Base-by-base conservation (phyloP, 2,888 invertebrate species). In the Ametastegia equiseti region DNA sequence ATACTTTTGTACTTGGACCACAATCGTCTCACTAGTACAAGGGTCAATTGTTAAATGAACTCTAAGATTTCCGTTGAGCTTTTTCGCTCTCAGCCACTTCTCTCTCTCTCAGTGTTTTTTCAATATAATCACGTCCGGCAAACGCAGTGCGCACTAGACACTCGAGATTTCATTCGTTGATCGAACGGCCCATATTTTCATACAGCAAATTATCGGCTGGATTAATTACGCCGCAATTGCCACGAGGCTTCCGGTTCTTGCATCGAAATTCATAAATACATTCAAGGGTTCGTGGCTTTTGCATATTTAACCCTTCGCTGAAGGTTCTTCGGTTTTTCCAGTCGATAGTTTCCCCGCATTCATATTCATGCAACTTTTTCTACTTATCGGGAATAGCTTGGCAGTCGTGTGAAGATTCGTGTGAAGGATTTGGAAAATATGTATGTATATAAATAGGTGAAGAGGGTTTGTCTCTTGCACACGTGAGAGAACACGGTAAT, bases 11-110 rank as follows among this genome's bases (percentile, higher is more conserved):
- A n/a, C n/a, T 13, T 13, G n/a, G 42, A 2, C 0, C 36, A 69
- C 69, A 45, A 45, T 69, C 45, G 45, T 69, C 69, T 27, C 23
- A 69, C 19, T 60, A n/a, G n/a, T 39, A 67, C n/a, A 67, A 67
- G 15, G 27, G 15, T 13, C 71, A 71, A 47, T 71, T 47, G 45
- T 45, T 47, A 47, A 47, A 71, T 15, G 27, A 71, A 47, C n/a
- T 27, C 30, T 0, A 30, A 71, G 71, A 47, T 71, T 71, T 71
- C 71, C 71, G 71, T 71, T 71, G 71, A 71, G 71, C 47, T 71
- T 71, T 71, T 47, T n/a, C 7, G n/a, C 45, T n/a, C n/a, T n/a
- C n/a, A n/a, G n/a, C n/a, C n/a, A n/a, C n/a, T n/a, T n/a, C n/a
- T n/a, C n/a, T n/a, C 42, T 9, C 39, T 65, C 65, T 1, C n/a